Base-by-base conservation (phyloP, 2,888 invertebrate species). In the Candidula unifasciata region DNA sequence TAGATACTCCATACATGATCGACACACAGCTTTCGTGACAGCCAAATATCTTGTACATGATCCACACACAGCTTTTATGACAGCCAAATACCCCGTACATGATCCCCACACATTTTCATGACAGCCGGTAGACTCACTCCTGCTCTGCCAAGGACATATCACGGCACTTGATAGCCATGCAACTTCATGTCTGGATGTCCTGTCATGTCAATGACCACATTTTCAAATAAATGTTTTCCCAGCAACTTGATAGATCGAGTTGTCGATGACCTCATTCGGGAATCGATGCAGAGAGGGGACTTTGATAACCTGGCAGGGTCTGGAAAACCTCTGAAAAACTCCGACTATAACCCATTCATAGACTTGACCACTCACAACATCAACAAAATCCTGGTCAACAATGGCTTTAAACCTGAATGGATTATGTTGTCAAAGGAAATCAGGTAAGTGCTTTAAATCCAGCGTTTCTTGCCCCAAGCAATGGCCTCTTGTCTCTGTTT, bases 351-450 rank as follows among this genome's bases (percentile, higher is more conserved):
- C 94, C 97, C 97, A 0, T 96, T 97, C 93, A 96, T 97, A 16
- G 98, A 98, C 94, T 96, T 96, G 92, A 96, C 96, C 0, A 97
- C 97, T 0, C 96, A 97, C 92, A 97, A 97, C 93, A 92, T 97
- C 82, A 97, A 97, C 94, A 96, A 96, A 96, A 96, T 97, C 52
- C 94, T 97, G 80, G 96, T 96, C 82, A 97, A 97, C 90, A 97
- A 97, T 94, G 98, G 97, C 0, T 97, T 97, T 90, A 96, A 96
- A 16, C 98, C 98, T 0, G 97, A 97, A 94, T 98, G 98, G 98
- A 97, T 98, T 89, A 96, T 95, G 68, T 94, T 97, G 88, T 96
- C 96, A 88, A 97, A 97, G 92, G 97, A 98, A 91, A 97, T 98
- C 87, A 95, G 96, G 68, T 95, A 95, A 89, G 1, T 13, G 37